Conservation (phyloP, 2,888 invertebrate species). For the Therioaphis trifolii region DNA sequence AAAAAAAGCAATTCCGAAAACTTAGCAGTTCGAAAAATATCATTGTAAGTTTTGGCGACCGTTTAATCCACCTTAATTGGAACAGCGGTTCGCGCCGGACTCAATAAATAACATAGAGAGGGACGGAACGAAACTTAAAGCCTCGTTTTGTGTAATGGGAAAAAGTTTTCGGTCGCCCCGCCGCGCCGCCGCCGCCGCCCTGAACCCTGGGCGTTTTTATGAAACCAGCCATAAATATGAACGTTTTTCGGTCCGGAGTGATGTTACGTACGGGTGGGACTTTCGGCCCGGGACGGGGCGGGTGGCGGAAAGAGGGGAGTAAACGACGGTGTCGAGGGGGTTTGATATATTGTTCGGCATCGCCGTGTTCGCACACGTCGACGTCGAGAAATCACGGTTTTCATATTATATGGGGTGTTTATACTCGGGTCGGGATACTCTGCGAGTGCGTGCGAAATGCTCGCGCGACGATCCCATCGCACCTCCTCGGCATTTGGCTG, state of each 20-base stretch:
- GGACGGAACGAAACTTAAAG: constrained; percentile 50
- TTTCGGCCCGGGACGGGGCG: too few species aligned
- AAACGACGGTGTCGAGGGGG: not conserved
- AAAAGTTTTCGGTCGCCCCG: constrained; percentile 48
- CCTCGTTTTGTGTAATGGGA: constrained; percentile 61
- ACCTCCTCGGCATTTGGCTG: not conserved
- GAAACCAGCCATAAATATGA: constrained; percentile 55
- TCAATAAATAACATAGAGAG: constrained; percentile 53
- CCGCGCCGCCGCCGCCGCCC: not conserved
- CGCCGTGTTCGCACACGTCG: constrained; percentile 15
- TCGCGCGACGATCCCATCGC: not conserved
- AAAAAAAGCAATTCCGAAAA: constrained; percentile 43
- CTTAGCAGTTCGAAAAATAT: constrained; percentile 43
- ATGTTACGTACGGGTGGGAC: not conserved
- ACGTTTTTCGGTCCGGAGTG: constrained; percentile 33
- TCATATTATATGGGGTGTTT: constrained; percentile 16
- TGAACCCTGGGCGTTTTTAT: constrained; percentile 43
- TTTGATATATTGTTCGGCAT: constrained; percentile 51
- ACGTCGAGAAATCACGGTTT: constrained; percentile 28
- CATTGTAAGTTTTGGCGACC: constrained; percentile 40
- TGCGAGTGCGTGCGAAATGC: not conserved
- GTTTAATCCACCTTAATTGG: constrained; percentile 63
- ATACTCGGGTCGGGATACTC: not conserved
- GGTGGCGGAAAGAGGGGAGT: too few species aligned
- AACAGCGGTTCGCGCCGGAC: constrained; percentile 60